Conservation (phyloP, 1,140 invertebrate species). For the Leucophenga varia region DNA sequence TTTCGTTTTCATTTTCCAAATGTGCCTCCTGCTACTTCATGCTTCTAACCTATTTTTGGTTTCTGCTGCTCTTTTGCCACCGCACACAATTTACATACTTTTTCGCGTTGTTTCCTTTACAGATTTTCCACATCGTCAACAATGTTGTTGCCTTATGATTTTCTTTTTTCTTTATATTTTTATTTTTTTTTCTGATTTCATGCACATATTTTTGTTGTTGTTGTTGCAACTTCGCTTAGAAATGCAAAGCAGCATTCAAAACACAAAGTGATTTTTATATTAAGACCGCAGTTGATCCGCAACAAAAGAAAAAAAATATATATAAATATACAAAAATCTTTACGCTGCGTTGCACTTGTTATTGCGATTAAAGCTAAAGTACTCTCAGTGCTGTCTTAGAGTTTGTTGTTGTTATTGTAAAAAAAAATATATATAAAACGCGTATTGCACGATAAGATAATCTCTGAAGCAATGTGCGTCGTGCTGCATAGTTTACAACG, state of each 20-base stretch:
- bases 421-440: too few species aligned
- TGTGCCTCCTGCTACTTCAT: too few species aligned
- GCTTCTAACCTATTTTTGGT: too few species aligned
- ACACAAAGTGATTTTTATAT: slow-evolving; percentile 54
- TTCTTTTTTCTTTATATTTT: too few species aligned
- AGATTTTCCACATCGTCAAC: slow-evolving; percentile 32
- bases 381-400: slow-evolving; percentile 40
- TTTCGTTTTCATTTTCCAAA: too few species aligned
- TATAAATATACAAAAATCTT: too few species aligned
- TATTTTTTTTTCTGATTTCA: not conserved
- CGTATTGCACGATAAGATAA: slow-evolving; percentile 52
- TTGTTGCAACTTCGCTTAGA: slow-evolving; percentile 26
- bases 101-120: slow-evolving; percentile 18
- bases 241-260: slow-evolving; percentile 43
- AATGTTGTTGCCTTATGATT: slow-evolving; percentile 26
- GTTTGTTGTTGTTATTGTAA: too few species aligned
- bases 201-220: slow-evolving; percentile 16
- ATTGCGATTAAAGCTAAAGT: slow-evolving; percentile 46
- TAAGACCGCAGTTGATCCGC: slow-evolving; percentile 47
- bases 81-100: too few species aligned
- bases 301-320: too few species aligned
- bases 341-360: slow-evolving; percentile 36
- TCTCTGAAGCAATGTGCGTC: slow-evolving; percentile 44
- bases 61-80: too few species aligned
- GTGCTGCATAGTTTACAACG: slow-evolving; percentile 30